These are phyloP conservation scores for Bugulina stolonifera DNA, from an alignment of 2,888 invertebrate species.

Conservation along the genomic window DNA sequence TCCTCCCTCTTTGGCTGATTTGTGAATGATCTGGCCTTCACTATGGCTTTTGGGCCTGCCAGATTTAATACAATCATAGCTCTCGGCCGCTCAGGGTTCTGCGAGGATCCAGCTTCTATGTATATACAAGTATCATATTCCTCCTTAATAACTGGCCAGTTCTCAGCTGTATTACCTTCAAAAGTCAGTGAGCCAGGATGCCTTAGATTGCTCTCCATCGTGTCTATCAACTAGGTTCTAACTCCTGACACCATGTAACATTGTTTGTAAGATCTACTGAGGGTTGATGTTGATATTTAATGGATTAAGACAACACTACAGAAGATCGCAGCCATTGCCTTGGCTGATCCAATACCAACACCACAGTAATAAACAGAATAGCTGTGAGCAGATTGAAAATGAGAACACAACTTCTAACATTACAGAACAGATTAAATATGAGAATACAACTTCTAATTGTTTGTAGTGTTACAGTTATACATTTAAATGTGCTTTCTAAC, in stretches of 20 bases:
- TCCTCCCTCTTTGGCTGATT: not conserved
- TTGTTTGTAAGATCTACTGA: not conserved
- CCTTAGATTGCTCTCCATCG: not conserved
- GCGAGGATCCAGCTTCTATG: not conserved
- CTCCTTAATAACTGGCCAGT: not conserved
- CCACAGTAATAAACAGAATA: too few species aligned
- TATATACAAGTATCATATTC: not conserved
- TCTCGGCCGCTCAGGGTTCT: not conserved
- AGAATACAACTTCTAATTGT: not conserved
- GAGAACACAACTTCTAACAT: not conserved
- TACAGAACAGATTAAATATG: too few species aligned
- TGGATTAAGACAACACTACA: not conserved
- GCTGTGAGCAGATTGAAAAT: not conserved
- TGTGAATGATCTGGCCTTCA: not conserved
- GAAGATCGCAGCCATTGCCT: not conserved
- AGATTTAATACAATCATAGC: not conserved
- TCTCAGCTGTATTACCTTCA: not conserved
- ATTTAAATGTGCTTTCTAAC: too few species aligned
- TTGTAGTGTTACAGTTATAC: not conserved
- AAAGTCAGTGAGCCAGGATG: not conserved
- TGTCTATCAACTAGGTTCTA: not conserved
- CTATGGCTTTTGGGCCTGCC: not conserved
- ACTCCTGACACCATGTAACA: slow-evolving; percentile 1
- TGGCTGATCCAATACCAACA: not conserved
- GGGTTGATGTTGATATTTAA: not conserved